Base-by-base conservation (phyloP, 2,113 vertebrate genomes). In the Periophthalmus modestus region DNA sequence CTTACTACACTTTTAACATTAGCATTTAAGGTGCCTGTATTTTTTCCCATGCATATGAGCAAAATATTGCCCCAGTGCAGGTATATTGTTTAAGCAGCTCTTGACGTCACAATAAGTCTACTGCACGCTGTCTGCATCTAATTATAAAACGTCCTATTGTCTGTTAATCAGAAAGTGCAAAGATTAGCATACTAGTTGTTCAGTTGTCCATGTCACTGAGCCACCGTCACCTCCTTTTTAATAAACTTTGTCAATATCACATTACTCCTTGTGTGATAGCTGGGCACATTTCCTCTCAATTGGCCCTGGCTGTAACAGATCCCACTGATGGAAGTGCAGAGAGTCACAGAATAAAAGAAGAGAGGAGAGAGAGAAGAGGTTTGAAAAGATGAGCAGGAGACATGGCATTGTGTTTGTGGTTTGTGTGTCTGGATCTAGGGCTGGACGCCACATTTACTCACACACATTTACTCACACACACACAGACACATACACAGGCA, bases 321-420 rank as follows among this genome's bases (percentile, higher is more conserved):
- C 75, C 77, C 33, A n/a, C 46, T 48, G 75, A 79, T 85, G 67
- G 73, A 87, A 81, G 73, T 70, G 39, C 7, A 69, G 58, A 81
- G 80, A 86, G 69, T 91, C 66, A 78, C 63, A 81, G 72, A 86
- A 85, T 76, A 76, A 83, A 79, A 86, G 81, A 79, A 75, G 43
- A 78, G 47, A 54, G 75, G 70, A 75, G 73, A 82, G 77, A 87
- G 87, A 88, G 74, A 81, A 68, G 46, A 73, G 74, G 82, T 62
- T 19, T 88, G 85, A 87, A 91, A 85, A 82, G 85, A 75, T 75
- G 81, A 89, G 83, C 77, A 72, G 85, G 71, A 69, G 78, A 79
- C 68, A 82, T 62, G 58, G 79, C 81, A 82, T 55, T 83, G 83
- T 81, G 84, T 79, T 84, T 90, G 81, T 88, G 78, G 83, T 78